Evolutionary conservation across 2,797 vertebrate species (phyloP).

Genomic region (Anguilla obscura): DNA sequence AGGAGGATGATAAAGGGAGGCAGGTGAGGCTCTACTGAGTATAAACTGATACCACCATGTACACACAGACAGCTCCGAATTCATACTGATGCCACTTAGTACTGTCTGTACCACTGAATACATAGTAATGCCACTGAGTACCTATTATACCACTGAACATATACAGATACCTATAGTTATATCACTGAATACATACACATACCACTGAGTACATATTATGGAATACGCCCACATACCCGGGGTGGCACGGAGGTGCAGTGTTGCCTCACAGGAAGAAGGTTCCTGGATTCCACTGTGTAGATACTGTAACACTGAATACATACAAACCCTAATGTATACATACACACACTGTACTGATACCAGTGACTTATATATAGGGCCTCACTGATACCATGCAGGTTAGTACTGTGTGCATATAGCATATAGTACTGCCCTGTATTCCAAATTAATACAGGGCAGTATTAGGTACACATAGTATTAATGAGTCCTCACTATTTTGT

Average conservation of each 20-base stretch:
- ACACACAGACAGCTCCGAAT: not conserved
- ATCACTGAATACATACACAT: not conserved
- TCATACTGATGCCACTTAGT: not conserved
- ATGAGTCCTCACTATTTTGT: not conserved
- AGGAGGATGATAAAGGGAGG: conserved; percentile 92
- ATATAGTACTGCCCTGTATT: not conserved
- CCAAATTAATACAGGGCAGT: not conserved
- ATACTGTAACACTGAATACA: not conserved
- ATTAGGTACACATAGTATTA: not conserved
- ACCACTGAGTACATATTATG: not conserved
- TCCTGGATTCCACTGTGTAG: not conserved
- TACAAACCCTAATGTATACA: not conserved
- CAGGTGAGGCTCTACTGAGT: conserved; percentile 60
- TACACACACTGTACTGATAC: not conserved
- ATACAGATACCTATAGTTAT: not conserved
- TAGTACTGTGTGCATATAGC: not conserved
- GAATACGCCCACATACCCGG: not conserved
- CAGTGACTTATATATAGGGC: not conserved
- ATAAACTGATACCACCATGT: not conserved
- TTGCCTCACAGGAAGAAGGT: not conserved
- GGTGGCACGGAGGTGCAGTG: no score
- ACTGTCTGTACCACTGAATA: not conserved
- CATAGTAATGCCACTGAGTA: not conserved
- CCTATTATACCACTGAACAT: not conserved
- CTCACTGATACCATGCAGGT: not conserved